A percentile compares a stretch with the other conserved stretches of the same genome.
Evolutionary conservation across 64 coral and sea anemone species (phyloP).

Genomic region (Acropora yongei): DNA sequence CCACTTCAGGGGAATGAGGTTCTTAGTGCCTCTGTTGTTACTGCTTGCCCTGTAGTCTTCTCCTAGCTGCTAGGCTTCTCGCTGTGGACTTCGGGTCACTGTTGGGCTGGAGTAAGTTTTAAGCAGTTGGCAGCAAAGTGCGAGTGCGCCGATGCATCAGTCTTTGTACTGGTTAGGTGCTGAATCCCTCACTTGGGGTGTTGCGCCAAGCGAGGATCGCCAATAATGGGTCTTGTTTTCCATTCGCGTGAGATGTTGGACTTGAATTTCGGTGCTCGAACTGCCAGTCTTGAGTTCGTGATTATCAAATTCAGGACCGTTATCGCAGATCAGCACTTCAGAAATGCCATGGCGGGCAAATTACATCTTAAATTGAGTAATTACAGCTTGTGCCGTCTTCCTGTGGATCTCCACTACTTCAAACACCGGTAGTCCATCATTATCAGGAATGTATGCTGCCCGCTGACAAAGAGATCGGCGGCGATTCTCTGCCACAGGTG

Average conservation of each 20-base stretch:
- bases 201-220: too few species aligned
- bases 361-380: constrained; percentile 22
- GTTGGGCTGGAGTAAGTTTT: too few species aligned
- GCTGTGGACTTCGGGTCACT: too few species aligned
- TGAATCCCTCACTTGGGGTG: too few species aligned
- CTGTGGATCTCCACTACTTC: constrained; percentile 50
- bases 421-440: constrained; percentile 65
- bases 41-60: constrained; percentile 25
- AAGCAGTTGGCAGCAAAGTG: too few species aligned
- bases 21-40: constrained; percentile 36
- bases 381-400: constrained; percentile 36
- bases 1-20: constrained; percentile 28
- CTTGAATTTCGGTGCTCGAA: background rate
- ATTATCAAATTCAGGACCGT: constrained; percentile 16
- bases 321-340: constrained; percentile 29
- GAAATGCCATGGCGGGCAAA: constrained; percentile 29
- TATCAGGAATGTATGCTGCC: constrained; percentile 50
- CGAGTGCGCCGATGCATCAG: too few species aligned
- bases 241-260: background rate
- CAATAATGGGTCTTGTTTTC: too few species aligned
- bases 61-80: too few species aligned
- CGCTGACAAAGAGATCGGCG: constrained; percentile 32
- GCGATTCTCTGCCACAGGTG: constrained; percentile 38
- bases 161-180: too few species aligned
- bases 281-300: background rate